Conservation (phyloP, 1,140 invertebrate species). For the Plutomurus gul region DNA sequence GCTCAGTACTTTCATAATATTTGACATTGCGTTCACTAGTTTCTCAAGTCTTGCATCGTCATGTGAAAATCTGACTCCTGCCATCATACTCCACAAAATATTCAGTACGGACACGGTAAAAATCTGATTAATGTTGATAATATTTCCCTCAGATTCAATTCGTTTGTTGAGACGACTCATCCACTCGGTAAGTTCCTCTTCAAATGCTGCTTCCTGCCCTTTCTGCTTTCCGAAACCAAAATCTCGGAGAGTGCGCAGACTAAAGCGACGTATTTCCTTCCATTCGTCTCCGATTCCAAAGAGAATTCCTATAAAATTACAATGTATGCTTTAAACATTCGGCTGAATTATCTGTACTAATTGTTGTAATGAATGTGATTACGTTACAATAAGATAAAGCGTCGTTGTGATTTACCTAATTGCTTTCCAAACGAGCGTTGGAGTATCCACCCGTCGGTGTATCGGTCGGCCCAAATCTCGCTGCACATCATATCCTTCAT, state of each 20-base stretch:
- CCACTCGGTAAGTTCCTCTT: conserved; percentile 63
- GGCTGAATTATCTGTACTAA: no score
- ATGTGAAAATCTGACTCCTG: conserved; percentile 67
- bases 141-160: neutral
- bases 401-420: conserved; percentile 19
- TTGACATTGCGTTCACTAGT: conserved; percentile 28
- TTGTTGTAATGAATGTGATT: no score
- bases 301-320: conserved; percentile 60
- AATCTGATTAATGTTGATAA: conserved; percentile 45
- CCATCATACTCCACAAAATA: conserved; percentile 84
- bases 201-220: conserved; percentile 42
- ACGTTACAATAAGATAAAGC: no score
- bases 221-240: conserved; percentile 64
- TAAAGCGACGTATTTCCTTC: conserved; percentile 80
- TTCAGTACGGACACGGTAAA: conserved; percentile 68
- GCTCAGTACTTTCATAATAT: conserved; percentile 23
- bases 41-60: conserved; percentile 54
- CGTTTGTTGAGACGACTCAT: conserved; percentile 64
- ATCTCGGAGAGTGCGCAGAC: conserved; percentile 74
- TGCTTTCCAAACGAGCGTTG: conserved; percentile 42
- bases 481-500: conserved; percentile 15
- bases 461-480: conserved; percentile 37
- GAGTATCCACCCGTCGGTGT: conserved; percentile 20
- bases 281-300: conserved; percentile 75
- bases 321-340: no score